A percentile compares a stretch with the other conserved stretches of the same genome.
These are phyloP conservation scores for Felis chaus DNA, from an alignment of 2,113 vertebrate genomes.

Conservation along the genomic window DNA sequence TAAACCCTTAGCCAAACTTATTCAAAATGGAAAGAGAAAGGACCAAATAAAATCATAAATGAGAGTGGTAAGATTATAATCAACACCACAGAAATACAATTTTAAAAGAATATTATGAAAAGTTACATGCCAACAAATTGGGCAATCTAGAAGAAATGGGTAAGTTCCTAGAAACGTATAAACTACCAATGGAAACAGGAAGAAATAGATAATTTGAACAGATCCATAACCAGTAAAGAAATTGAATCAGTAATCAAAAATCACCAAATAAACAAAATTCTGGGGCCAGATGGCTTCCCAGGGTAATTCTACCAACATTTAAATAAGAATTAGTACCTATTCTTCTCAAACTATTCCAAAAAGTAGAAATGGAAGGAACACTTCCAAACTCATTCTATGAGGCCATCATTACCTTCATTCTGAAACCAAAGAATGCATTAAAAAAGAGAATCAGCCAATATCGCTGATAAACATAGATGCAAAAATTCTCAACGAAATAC, in stretches of 20 bases:
- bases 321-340: background rate
- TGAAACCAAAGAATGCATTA: background rate
- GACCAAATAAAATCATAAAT: too few species aligned
- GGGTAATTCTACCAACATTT: background rate
- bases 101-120: too few species aligned
- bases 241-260: background rate
- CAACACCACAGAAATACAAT: too few species aligned
- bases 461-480: background rate
- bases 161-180: background rate
- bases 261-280: background rate
- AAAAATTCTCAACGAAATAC: background rate
- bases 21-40: background rate
- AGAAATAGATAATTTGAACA: background rate
- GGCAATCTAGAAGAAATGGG: background rate
- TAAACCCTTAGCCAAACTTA: background rate
- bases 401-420: background rate
- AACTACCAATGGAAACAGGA: background rate
- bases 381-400: background rate
- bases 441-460: background rate
- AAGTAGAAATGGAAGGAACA: background rate
- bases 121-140: background rate
- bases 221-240: background rate
- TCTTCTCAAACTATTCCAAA: background rate
- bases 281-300: background rate
- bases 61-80: too few species aligned